Conservation (phyloP, 64 coral and sea anemone genomes). For the Dendrophyllia cribrosa region DNA sequence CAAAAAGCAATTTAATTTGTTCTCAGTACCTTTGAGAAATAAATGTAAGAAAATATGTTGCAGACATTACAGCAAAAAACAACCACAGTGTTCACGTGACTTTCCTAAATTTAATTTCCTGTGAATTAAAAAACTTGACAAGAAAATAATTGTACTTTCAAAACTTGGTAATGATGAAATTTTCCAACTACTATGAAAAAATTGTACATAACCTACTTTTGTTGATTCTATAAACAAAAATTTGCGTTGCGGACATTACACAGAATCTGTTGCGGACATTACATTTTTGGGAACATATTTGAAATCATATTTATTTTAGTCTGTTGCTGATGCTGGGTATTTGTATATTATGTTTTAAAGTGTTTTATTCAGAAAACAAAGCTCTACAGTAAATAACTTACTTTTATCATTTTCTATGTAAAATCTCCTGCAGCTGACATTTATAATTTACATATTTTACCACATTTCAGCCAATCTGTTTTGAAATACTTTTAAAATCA, state of each 20-base stretch:
- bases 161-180: neutral
- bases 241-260: slow-evolving; percentile 8
- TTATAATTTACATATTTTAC: no score
- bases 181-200: neutral
- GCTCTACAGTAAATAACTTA: no score
- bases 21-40: neutral
- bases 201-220: neutral
- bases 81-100: neutral
- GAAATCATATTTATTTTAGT: neutral
- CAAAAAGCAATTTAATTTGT: neutral
- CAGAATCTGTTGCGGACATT: neutral
- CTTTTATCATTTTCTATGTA: no score
- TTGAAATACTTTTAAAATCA: no score
- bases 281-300: neutral
- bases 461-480: no score
- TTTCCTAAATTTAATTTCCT: neutral
- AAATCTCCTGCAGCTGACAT: no score
- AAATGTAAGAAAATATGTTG: neutral
- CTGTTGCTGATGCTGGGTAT: no score
- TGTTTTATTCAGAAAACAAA: no score
- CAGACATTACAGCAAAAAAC: no score
- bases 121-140: neutral
- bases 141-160: neutral
- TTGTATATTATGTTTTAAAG: no score
- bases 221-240: neutral